Evolutionary conservation across 2,113 vertebrate genomes (phyloP).

Genomic region (Microtus montanus): DNA sequence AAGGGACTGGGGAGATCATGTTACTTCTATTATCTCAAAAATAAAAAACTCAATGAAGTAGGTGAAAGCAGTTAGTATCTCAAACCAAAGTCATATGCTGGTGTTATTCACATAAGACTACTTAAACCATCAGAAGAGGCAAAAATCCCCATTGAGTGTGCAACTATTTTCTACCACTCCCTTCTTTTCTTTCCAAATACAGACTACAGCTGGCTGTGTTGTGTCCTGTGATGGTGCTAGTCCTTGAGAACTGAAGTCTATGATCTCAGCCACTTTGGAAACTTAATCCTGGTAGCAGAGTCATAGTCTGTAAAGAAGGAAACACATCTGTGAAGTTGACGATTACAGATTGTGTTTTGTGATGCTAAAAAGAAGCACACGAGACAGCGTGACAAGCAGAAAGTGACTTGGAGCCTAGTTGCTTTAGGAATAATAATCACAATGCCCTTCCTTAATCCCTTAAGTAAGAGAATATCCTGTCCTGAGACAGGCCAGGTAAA

Average conservation of each 20-base stretch:
- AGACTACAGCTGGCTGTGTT: neutral
- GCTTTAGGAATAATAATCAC: neutral
- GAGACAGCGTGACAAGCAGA: neutral
- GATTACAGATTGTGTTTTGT: neutral
- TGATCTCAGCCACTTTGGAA: neutral
- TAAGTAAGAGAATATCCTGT: neutral
- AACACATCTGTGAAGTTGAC: neutral
- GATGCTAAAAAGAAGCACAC: neutral
- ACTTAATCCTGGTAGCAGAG: neutral
- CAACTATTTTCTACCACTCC: accelerated
- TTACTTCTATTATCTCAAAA: neutral
- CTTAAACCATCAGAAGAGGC: neutral
- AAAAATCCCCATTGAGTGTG: neutral
- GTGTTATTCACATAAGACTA: neutral
- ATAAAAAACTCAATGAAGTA: neutral
- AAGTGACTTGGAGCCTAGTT: neutral
- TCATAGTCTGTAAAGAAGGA: neutral
- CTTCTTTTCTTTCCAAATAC: neutral
- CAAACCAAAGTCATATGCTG: neutral
- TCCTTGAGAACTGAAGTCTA: neutral
- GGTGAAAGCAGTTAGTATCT: neutral
- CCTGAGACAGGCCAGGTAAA: neutral
- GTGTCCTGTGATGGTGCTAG: neutral
- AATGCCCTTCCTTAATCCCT: neutral
- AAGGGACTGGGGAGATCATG: neutral